phyloP scores from a whole-genome alignment of 2,888 invertebrate species.

The Hesperia comma region DNA sequence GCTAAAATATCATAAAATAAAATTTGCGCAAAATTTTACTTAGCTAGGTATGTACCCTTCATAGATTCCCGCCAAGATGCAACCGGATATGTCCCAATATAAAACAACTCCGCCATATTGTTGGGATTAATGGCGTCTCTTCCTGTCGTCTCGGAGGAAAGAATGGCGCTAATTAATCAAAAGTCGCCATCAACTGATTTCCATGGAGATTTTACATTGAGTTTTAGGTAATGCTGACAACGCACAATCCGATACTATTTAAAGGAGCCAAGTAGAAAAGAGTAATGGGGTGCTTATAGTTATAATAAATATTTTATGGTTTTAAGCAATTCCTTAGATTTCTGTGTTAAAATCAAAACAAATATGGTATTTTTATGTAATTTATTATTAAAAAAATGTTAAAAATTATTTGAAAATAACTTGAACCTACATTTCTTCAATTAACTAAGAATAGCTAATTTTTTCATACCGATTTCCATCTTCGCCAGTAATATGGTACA shows the following conservation, averaged over 20 bases:
- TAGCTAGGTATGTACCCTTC: conserved; percentile 31
- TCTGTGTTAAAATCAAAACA: no score
- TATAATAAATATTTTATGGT: background rate
- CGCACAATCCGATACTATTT: background rate
- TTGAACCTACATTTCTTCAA: no score
- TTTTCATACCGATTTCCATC: no score
- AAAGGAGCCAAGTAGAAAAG: no score
- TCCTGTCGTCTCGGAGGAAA: conserved; percentile 70
- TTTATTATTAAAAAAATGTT: no score
- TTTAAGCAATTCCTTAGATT: no score
- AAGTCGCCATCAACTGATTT: conserved; percentile 77
- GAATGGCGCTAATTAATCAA: conserved; percentile 83
- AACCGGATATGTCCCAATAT: conserved; percentile 73
- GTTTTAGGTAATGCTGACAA: conserved; percentile 40
- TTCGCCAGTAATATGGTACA: no score
- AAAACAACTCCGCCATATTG: conserved; percentile 70
- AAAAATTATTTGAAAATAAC: no score
- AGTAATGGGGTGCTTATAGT: background rate
- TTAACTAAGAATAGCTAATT: no score
- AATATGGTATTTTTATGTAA: no score
- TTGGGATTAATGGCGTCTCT: conserved; percentile 72
- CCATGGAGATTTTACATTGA: conserved; percentile 72
- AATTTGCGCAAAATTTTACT: background rate
- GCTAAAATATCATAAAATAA: no score
- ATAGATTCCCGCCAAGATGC: conserved; percentile 45